Conservation (phyloP, 2,888 invertebrate genomes). For the Bugula neritina region DNA sequence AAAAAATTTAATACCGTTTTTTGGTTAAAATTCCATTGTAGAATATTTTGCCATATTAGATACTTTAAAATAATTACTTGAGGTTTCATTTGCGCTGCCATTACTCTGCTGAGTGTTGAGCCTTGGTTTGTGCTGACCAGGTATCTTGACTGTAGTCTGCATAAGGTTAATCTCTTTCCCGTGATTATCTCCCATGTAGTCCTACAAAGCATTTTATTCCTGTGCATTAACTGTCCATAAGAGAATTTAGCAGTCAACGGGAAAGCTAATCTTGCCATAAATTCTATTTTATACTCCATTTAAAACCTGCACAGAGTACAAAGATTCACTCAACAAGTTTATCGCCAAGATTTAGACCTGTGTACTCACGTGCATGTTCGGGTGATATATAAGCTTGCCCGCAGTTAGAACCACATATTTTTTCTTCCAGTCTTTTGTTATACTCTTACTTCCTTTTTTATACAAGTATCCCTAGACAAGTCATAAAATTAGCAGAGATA, state of each 20-base stretch:
- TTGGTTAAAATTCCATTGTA: no score
- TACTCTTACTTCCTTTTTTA: constrained; percentile 74
- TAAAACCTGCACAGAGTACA: no score
- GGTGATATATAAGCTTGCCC: constrained; percentile 89
- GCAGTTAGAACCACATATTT: constrained; percentile 94
- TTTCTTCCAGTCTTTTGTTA: constrained; percentile 99
- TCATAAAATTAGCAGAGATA: no score
- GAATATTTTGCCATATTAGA: no score
- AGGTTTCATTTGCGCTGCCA: constrained; percentile 6
- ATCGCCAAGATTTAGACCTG: no score
- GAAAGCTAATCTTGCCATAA: no score
- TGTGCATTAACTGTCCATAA: no score
- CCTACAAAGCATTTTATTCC: constrained; percentile 58
- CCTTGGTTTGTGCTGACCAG: constrained; percentile 64
- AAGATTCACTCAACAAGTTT: no score
- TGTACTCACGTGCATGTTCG: constrained; percentile 78
- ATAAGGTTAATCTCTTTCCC: constrained; percentile 93
- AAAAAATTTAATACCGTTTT: no score
- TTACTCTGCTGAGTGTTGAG: constrained; percentile 25
- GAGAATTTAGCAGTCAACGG: no score
- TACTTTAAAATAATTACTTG: constrained; percentile 17
- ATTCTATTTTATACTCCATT: no score
- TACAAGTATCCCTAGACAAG: constrained; percentile 72
- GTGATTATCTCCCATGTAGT: constrained; percentile 88
- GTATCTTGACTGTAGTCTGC: constrained; percentile 93